A percentile compares a stretch with the other conserved stretches of the same genome.
These are phyloP conservation scores for Danaus chrysippus DNA, from an alignment of 2,888 invertebrate species.

Conservation along the genomic window DNA sequence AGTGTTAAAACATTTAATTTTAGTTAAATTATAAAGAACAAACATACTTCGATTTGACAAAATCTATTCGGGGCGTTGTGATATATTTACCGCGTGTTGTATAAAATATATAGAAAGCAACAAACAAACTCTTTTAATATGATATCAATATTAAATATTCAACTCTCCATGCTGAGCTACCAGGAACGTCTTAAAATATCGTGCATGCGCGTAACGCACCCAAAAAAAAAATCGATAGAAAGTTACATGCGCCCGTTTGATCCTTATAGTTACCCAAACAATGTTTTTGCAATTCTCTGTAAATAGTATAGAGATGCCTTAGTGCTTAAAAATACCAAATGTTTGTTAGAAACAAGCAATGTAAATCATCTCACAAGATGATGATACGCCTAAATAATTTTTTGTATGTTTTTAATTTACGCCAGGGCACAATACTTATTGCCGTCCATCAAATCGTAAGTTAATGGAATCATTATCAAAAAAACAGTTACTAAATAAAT, in stretches of 20 bases:
- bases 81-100: no score
- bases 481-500: neutral
- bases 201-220: conserved; percentile 53
- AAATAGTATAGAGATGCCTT: conserved; percentile 39
- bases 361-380: conserved; percentile 65
- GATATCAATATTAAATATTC: neutral
- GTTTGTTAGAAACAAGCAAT: conserved; percentile 68
- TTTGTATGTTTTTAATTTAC: conserved; percentile 74
- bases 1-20: no score
- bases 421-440: conserved; percentile 74
- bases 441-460: conserved; percentile 78
- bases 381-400: conserved; percentile 71
- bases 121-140: no score
- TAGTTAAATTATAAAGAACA: no score
- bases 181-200: conserved; percentile 3
- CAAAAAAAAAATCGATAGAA: conserved; percentile 60
- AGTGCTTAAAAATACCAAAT: conserved; percentile 57
- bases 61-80: no score
- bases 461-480: conserved; percentile 32
- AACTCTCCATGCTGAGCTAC: neutral
- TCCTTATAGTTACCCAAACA: conserved; percentile 48
- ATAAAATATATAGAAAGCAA: no score
- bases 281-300: conserved; percentile 47
- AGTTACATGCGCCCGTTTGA: conserved; percentile 55
- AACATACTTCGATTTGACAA: no score